A percentile compares a stretch with the other conserved stretches of the same genome.
phyloP scores from a whole-genome alignment of 2,888 invertebrate genomes.

The Fabriciana adippe region DNA sequence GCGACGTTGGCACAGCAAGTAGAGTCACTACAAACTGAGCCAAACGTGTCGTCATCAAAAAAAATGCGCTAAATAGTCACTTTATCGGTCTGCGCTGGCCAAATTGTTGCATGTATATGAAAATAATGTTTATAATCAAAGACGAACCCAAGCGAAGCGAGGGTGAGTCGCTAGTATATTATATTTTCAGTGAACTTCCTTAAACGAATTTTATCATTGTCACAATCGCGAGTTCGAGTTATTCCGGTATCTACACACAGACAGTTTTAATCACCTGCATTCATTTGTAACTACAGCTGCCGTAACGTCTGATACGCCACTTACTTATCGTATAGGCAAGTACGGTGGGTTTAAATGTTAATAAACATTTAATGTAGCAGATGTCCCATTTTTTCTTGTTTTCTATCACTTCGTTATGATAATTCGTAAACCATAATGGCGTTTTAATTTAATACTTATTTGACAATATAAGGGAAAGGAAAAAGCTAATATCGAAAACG shows the following conservation, averaged over 20 bases:
- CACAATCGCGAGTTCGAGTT: not conserved
- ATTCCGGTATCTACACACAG: not conserved
- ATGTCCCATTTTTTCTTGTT: constrained; percentile 11
- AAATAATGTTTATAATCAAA: no score
- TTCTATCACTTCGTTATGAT: constrained; percentile 15
- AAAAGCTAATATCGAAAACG: no score
- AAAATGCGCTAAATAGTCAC: no score
- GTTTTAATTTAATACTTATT: not conserved
- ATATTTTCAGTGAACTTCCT: not conserved
- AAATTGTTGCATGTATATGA: no score
- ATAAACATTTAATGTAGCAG: constrained; percentile 21
- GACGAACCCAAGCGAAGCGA: no score
- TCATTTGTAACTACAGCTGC: constrained; percentile 18
- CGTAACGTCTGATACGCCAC: constrained; percentile 19
- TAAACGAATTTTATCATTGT: not conserved
- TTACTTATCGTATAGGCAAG: constrained; percentile 6
- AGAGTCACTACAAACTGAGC: no score
- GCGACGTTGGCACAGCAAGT: no score
- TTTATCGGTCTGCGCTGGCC: no score
- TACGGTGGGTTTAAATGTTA: constrained; percentile 1
- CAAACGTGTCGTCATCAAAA: no score
- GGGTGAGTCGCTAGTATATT: no score
- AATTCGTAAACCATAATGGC: not conserved
- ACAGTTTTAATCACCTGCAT: constrained; percentile 16
- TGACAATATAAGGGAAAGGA: not conserved